Conservation (phyloP, 1,140 invertebrate genomes). For the Papilio helenus region DNA sequence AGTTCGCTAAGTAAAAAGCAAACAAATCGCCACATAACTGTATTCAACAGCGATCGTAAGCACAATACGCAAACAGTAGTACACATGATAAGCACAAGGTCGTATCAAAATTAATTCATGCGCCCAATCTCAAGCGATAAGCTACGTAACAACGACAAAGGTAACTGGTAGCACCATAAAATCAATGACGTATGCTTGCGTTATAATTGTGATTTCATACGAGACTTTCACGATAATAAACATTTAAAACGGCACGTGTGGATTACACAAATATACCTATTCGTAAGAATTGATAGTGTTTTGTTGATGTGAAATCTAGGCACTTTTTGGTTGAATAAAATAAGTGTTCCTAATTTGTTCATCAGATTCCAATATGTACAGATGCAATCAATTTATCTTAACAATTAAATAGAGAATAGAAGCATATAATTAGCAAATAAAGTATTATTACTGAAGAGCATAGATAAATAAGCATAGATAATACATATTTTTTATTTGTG, state of each 20-base stretch:
- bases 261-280: no score
- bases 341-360: no score
- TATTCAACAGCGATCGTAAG: background rate
- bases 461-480: no score
- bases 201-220: conserved; percentile 24
- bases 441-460: no score
- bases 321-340: background rate
- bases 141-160: background rate
- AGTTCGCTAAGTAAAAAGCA: background rate
- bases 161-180: background rate
- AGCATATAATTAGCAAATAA: no score
- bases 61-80: conserved; percentile 10
- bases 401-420: no score
- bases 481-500: no score
- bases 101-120: conserved; percentile 25
- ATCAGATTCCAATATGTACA: no score
- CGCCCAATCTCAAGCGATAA: conserved; percentile 15
- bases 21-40: conserved; percentile 3
- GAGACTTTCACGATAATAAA: background rate
- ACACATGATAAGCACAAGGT: conserved; percentile 15
- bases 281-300: no score
- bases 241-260: background rate
- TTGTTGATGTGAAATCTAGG: background rate
- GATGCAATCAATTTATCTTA: no score
- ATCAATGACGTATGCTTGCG: conserved; percentile 30